These are phyloP conservation scores for Tor tambroides DNA, from an alignment of 2,113 vertebrate genomes.

Conservation along the genomic window DNA sequence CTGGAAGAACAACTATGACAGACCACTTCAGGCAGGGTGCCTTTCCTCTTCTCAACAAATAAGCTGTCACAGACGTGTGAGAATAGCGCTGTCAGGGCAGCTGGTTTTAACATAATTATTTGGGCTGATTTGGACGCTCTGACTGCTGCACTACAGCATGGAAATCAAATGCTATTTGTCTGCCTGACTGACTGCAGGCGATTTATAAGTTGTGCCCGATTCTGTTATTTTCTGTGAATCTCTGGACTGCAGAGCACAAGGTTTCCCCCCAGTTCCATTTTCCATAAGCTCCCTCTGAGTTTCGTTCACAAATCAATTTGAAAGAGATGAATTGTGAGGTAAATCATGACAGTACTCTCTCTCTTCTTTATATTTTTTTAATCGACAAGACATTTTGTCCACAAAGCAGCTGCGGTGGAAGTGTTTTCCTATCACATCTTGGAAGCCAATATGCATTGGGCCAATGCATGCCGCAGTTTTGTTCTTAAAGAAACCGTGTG, in stretches of 20 bases:
- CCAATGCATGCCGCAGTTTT: conserved; percentile 45
- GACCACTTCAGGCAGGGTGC: conserved; percentile 42
- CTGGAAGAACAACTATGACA: conserved; percentile 45
- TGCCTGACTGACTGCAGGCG: conserved; percentile 47
- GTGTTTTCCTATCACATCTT: conserved; percentile 52
- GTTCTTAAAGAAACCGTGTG: conserved; percentile 59
- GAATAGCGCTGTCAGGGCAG: conserved; percentile 56
- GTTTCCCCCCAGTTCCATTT: conserved; percentile 20
- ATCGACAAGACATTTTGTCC: conserved; percentile 48
- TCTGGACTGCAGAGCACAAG: neutral
- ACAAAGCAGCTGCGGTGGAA: conserved; percentile 38
- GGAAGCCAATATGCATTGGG: conserved; percentile 36
- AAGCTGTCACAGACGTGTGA: conserved; percentile 57
- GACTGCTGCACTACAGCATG: conserved; percentile 42
- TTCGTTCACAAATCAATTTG: conserved; percentile 49
- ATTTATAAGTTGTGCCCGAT: conserved; percentile 50
- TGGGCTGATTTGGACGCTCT: conserved; percentile 50
- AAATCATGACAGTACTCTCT: conserved; percentile 48
- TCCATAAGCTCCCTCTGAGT: conserved; percentile 28
- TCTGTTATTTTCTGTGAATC: conserved; percentile 49
- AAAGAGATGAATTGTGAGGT: conserved; percentile 33
- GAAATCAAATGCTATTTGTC: conserved; percentile 55
- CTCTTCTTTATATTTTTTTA: neutral
- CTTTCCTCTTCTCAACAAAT: conserved; percentile 60
- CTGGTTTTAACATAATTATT: conserved; percentile 65